phyloP scores from a whole-genome alignment of 2,797 vertebrate genomes.

The Gambelia wislizenii region DNA sequence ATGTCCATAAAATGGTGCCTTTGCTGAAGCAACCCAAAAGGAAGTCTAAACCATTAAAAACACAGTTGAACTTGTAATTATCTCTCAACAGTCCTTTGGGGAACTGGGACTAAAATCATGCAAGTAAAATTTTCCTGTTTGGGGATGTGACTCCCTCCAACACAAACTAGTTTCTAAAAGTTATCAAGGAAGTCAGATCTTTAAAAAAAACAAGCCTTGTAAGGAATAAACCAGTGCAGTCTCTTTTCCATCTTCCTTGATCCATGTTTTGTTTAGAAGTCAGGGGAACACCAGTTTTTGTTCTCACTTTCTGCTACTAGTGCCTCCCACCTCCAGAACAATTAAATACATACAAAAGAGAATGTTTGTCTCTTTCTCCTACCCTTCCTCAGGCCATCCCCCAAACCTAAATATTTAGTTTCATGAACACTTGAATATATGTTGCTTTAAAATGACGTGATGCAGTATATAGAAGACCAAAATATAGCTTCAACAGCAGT shows the following conservation, averaged over 20 bases:
- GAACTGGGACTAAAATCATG: conserved; percentile 37
- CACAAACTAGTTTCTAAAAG: conserved; percentile 32
- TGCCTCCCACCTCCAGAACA: conserved; percentile 2
- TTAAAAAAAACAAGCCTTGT: conserved; percentile 45
- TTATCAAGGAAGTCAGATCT: conserved; percentile 40
- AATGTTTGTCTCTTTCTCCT: conserved; percentile 5
- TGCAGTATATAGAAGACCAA: conserved; percentile 12
- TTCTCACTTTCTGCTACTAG: neutral
- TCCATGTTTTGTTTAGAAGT: conserved; percentile 41
- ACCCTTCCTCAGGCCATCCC: neutral
- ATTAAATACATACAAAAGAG: neutral
- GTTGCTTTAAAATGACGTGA: neutral
- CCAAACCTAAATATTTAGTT: fast-evolving
- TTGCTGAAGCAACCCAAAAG: conserved; percentile 1
- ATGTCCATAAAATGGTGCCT: neutral
- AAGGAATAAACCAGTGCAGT: conserved; percentile 13
- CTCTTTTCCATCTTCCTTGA: conserved; percentile 21
- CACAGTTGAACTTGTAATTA: conserved; percentile 22
- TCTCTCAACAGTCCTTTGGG: conserved; percentile 24
- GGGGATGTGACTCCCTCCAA: conserved; percentile 43
- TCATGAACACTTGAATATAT: neutral
- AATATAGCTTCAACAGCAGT: conserved; percentile 47
- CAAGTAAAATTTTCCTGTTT: conserved; percentile 42
- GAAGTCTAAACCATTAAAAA: conserved; percentile 31
- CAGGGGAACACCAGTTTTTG: conserved; percentile 3